phyloP scores from a whole-genome alignment of 2,113 vertebrate species.

The Lota lota region DNA sequence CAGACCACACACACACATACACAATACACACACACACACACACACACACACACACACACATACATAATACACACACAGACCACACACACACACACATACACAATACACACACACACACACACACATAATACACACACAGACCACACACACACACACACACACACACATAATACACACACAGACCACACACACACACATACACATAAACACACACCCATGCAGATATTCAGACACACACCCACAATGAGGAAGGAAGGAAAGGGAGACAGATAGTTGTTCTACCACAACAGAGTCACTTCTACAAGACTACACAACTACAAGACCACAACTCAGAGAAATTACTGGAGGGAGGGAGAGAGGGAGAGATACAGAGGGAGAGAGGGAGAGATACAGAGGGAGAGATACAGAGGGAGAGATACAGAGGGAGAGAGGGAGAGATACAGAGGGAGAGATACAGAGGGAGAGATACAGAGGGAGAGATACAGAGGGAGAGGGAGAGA shows the following conservation, averaged over 20 bases:
- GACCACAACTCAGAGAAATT: constrained; percentile 22
- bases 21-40: constrained; percentile 40
- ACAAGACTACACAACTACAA: constrained; percentile 37
- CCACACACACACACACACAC: constrained; percentile 14
- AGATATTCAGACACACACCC: constrained; percentile 18
- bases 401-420: no score
- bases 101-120: constrained; percentile 38
- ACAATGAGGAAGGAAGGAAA: constrained; percentile 46
- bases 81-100: constrained; percentile 19
- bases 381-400: constrained; percentile 5
- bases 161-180: constrained; percentile 39
- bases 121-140: no score
- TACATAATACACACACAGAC: no score
- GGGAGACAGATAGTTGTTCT: constrained; percentile 71
- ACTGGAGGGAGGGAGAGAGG: constrained; percentile 35
- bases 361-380: constrained; percentile 35
- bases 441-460: constrained; percentile 44
- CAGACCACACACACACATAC: constrained; percentile 26
- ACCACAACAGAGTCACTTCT: constrained; percentile 66
- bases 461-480: no score
- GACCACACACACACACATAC: constrained; percentile 20
- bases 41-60: constrained; percentile 30
- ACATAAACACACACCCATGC: constrained; percentile 36
- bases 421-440: constrained; percentile 21
- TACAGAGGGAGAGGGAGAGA: constrained; percentile 5